Evolutionary conservation across 1,140 invertebrate species (phyloP), one percentile per base, ranked within the genome.

Genomic region (Drosophila nasuta): DNA sequence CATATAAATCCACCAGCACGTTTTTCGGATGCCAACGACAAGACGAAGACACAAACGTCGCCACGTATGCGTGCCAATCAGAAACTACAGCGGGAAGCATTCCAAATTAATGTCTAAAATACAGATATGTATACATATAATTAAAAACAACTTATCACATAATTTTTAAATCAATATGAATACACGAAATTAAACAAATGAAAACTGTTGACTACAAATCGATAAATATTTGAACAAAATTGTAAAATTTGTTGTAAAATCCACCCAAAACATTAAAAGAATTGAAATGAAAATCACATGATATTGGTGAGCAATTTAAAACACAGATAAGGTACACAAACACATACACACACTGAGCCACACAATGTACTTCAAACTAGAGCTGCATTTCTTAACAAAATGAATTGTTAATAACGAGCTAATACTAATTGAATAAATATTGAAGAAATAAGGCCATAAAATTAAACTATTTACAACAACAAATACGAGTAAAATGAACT

Each of bases 1-100:
- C 94, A 95, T 92, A 96, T 96, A 82, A 95, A 96, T 93, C 95
- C 95, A 71, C 95, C 95, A 70, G 95, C 94, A 77, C 94, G 95
- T 71, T 96, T 96, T 93, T 96, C 95, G 49, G 95, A 96, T 93
- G 86, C 86, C 81, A 94, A 95, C 91, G 94, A 94, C 72, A 75
- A 75, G 93, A 92, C 93, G 93, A 82, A 92, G 92, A 83, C 93
- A 81, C 77, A 92, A 92, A 79, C 92, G 92, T 88, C 91, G 76
- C 91, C 80, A 75, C 79, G 88, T 67, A 79, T 91, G 87, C 91
- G 93, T 79, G 93, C 93, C 79, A 93, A 94, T 91, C 92, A 92
- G 71, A 95, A 95, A 91, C 87, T 95, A 51, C 93, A 94, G 49
- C 92, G 95, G 52, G 95, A 95, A 93, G 94, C 95, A 41, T 95